Evolutionary conservation across 37 sponge, comb jelly and placozoan species (phyloP), one percentile per base, ranked within the genome.

Genomic region (Halisarca cf. caerulea): DNA sequence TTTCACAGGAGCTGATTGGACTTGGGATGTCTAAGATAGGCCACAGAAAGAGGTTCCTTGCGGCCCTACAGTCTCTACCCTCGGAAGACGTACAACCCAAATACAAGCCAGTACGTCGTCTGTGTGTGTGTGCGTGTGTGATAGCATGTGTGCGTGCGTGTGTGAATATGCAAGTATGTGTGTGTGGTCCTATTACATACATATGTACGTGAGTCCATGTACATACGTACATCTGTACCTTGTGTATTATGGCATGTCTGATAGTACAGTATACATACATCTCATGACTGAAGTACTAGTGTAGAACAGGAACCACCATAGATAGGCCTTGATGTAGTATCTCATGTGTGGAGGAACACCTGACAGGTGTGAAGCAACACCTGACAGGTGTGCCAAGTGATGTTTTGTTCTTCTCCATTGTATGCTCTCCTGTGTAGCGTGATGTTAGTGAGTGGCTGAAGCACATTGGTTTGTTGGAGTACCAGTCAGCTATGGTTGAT

Each of bases 1-100:
- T 81, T 47, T 36, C 66, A 3, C 54, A 94, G 81, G 93, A 96
- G 39, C 87, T 96, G 80, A 82, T 82, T n/a, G 94, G 88, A 66
- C 69, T 94, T 17, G 97, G 97, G 0, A 85, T 96, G 59, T 28
- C 62, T 14, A 96, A 96, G 88, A 78, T 83, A 30, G 97, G 97
- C 20, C 97, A 96, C 79, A 81, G 89, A 36, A 96, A 94, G 89
- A 93, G 89, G 86, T 57, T 96, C 17, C 34, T 96, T 0, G 21
- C 96, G 0, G 91, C 89, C 41, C 73, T 92, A 32, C 43, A 82
- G 24, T 32, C 72, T 28, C 64, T 86, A 27, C 71, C 79, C 4
- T 53, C 84, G 0, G 91, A 85, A 38, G 90, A 95, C 30, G 70
- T 43, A 32, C 39, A 89, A 30, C 58, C 88, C 37, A 78, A 74